Base-by-base conservation (phyloP, 2,113 vertebrate genomes). In the Damaliscus lunatus region DNA sequence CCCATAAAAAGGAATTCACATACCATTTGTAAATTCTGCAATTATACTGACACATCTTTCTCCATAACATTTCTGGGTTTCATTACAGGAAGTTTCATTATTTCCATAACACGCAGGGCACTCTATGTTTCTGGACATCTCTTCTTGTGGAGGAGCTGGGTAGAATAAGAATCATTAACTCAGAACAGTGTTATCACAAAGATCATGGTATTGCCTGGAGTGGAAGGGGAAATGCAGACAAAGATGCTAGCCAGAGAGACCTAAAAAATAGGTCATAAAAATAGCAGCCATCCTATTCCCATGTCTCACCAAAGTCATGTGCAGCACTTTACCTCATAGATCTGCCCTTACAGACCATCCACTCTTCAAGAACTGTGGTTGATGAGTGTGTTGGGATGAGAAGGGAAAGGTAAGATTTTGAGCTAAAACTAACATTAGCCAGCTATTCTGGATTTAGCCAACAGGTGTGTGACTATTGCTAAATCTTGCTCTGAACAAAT, bases 61-160 rank as follows among this genome's bases (percentile, higher is more conserved):
- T 9, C 16, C 92, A 12, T 31, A 5, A 36, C 97, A 97, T 14
- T 2, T 57, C 59, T 0, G 23, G 31, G 16, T 29, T 77, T 4
- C 52, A 0, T 0, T 0, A 14, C 97, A 97, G 29, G 31, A 43
- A 4, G 43, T 16, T 15, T 11, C 17, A 3, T 64, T 31, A 6
- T 3, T 0, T 9, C 29, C 36, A 7, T 53, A 43, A 29, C 97
- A 98, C 3, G 83, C 48, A 53, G 4, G 6, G 60, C 96, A 97
- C 12, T 48, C 4, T 1, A 1, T 11, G 19, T 12, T 11, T 15
- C 7, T 5, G 46, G 12, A 1, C 4, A 3, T 2, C 0, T 31
- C 1, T 50, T 23, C 19, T 7, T 4, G 1, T 12, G 16, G 1
- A 25, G 81, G 1, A 16, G 0, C 97, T 97, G 91, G 52, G n/a